Evolutionary conservation across 2,113 vertebrate genomes (phyloP).

Genomic region (Gambusia holbrooki): DNA sequence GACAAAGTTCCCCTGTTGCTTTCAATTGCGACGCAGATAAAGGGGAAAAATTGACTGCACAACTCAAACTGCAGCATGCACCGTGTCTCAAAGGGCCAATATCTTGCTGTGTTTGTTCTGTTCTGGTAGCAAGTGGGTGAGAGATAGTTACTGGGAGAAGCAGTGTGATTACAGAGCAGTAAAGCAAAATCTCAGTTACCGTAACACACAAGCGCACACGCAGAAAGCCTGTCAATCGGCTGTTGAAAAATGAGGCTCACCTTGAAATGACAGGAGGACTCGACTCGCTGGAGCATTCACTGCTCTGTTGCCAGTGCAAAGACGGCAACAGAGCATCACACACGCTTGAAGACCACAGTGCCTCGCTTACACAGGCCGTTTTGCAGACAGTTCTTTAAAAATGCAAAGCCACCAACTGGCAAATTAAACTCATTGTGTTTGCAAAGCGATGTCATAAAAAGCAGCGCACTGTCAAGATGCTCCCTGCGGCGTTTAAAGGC

Average conservation of each 20-base stretch:
- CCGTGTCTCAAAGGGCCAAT: slow-evolving; percentile 39
- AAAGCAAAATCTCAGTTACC: slow-evolving; percentile 47
- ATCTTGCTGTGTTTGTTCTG: slow-evolving; percentile 42
- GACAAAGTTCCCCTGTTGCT: neutral
- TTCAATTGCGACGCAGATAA: neutral
- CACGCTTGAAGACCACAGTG: slow-evolving; percentile 11
- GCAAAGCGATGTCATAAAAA: slow-evolving; percentile 55
- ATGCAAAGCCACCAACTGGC: slow-evolving; percentile 35
- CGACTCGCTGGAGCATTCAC: slow-evolving; percentile 62
- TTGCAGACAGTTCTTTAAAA: slow-evolving; percentile 35
- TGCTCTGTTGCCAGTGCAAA: slow-evolving; percentile 52
- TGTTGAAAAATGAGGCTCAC: slow-evolving; percentile 73
- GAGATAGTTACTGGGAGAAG: slow-evolving; percentile 46
- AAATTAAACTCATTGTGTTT: slow-evolving; percentile 58
- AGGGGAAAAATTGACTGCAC: slow-evolving; percentile 33
- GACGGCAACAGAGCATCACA: neutral
- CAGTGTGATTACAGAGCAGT: slow-evolving; percentile 62
- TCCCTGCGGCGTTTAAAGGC: slow-evolving; percentile 39
- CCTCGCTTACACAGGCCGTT: neutral
- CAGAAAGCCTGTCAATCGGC: slow-evolving; percentile 47
- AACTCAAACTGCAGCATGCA: slow-evolving; percentile 36
- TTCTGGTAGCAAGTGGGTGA: slow-evolving; percentile 37
- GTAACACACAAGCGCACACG: slow-evolving; percentile 32
- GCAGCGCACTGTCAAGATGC: slow-evolving; percentile 31
- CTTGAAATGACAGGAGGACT: slow-evolving; percentile 69